These are phyloP conservation scores for Imbricaverruca yamaguchii DNA, from an alignment of 2,888 invertebrate genomes.

Conservation along the genomic window DNA sequence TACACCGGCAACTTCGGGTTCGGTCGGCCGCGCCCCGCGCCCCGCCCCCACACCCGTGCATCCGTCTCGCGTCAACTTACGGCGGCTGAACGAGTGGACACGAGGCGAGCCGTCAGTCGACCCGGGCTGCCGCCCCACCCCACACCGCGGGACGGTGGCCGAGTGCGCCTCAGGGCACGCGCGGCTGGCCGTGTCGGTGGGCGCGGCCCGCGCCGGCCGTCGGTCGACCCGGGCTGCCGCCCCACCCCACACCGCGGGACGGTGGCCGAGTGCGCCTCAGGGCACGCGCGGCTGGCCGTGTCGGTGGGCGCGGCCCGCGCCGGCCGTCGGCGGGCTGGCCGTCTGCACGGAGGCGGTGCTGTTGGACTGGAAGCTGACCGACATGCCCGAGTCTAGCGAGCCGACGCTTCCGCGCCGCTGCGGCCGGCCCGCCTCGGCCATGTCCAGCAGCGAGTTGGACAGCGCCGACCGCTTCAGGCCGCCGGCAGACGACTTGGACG, in stretches of 20 bases:
- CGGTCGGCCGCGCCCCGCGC: background rate
- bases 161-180: too few species aligned
- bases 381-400: constrained; percentile 93
- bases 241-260: too few species aligned
- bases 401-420: constrained; percentile 82
- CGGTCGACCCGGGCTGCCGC: background rate
- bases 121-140: too few species aligned
- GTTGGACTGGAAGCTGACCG: constrained; percentile 76
- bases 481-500: constrained; percentile 37
- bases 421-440: constrained; percentile 53
- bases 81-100: too few species aligned
- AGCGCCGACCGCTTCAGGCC: constrained; percentile 75
- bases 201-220: background rate
- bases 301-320: background rate
- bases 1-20: background rate
- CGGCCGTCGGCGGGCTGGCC: background rate
- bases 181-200: background rate
- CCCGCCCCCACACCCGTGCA: background rate
- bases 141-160: too few species aligned
- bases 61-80: background rate
- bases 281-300: background rate
- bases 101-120: too few species aligned
- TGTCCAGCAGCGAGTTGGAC: constrained; percentile 90
- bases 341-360: constrained; percentile 25
- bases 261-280: too few species aligned